Base-by-base conservation (phyloP, 2,888 invertebrate genomes). In the Lepas anatifera region DNA sequence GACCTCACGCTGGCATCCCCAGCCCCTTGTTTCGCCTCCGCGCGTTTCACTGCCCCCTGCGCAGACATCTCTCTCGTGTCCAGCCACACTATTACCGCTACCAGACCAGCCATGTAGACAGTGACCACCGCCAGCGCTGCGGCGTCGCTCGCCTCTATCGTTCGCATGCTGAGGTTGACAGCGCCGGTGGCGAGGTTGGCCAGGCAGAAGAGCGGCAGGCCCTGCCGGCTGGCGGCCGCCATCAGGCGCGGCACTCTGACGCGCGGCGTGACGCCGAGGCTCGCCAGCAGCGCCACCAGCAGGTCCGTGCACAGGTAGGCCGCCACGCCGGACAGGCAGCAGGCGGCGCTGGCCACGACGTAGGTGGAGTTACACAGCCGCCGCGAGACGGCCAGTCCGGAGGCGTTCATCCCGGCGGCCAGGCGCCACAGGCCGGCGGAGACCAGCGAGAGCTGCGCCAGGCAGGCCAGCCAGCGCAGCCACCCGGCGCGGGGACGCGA, bases 151-250 rank as follows among this genome's bases (percentile, higher is more conserved):
- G 72, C 72, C 18, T 72, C 73, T 22, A 79, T 73, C 6, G 95
- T 90, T 73, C 84, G 81, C 22, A 89, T 80, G 18, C 81, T 80
- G 77, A 92, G 82, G 81, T 96, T 96, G 8, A 94, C 83, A 4
- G 86, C 77, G 16, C 96, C 96, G 0, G 96, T 97, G 25, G 90
- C 77, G 41, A 95, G 74, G 82, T 97, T 97, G 1, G 89, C 87
- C 22, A 89, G 74, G 69, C 97, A 81, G 79, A 97, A 97, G 79
- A 89, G 91, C n/a, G 85, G 77, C 41, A 96, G 81, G 1, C 91
- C 92, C 81, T 92, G 93, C 73, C 84, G 86, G 80, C 91, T 93
- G 39, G 94, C 84, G 27, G 87, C 86, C 74, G 86, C 84, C 69
- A 89, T 83, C 72, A 90, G 73, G 70, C 70, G 68, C 7, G 72